Percentiles rank a stretch among this genome's conserved stretches.
Evolutionary conservation across 2,888 invertebrate species (phyloP).

Genomic region (Hydroisotoma schaefferi): DNA sequence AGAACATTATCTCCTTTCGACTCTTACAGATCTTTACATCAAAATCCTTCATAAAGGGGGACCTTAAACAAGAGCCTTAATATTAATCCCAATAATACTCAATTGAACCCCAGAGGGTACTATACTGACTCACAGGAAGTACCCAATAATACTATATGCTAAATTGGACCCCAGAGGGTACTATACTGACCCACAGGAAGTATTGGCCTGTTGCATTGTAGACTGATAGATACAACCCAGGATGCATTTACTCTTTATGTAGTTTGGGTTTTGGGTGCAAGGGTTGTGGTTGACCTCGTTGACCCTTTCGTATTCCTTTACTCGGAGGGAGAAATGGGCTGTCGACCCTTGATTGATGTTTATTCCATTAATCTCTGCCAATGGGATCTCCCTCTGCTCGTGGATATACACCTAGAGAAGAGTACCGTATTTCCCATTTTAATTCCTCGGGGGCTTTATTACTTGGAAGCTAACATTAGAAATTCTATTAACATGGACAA

Average conservation of each 20-base stretch:
- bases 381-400: slow-evolving; percentile 19
- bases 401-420: slow-evolving; percentile 35
- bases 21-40: slow-evolving; percentile 19
- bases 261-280: slow-evolving; percentile 10
- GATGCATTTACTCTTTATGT: slow-evolving; percentile 24
- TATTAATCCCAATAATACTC: background rate
- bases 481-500: no score
- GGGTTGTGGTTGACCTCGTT: slow-evolving; percentile 20
- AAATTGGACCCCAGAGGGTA: background rate
- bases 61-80: slow-evolving; percentile 13
- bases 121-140: slow-evolving; percentile 20
- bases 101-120: background rate
- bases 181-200: slow-evolving; percentile 20
- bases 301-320: slow-evolving; percentile 24
- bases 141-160: no score
- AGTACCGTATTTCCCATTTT: no score
- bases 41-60: slow-evolving; percentile 27
- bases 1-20: slow-evolving; percentile 21
- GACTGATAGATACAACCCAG: slow-evolving; percentile 22
- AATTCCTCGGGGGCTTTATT: no score
- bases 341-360: slow-evolving; percentile 27
- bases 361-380: slow-evolving; percentile 25
- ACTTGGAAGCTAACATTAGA: no score
- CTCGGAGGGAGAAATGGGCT: slow-evolving; percentile 18
- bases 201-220: slow-evolving; percentile 8